Evolutionary conservation across 2,797 vertebrate genomes (phyloP).

Genomic region (Acanthurus tractus): DNA sequence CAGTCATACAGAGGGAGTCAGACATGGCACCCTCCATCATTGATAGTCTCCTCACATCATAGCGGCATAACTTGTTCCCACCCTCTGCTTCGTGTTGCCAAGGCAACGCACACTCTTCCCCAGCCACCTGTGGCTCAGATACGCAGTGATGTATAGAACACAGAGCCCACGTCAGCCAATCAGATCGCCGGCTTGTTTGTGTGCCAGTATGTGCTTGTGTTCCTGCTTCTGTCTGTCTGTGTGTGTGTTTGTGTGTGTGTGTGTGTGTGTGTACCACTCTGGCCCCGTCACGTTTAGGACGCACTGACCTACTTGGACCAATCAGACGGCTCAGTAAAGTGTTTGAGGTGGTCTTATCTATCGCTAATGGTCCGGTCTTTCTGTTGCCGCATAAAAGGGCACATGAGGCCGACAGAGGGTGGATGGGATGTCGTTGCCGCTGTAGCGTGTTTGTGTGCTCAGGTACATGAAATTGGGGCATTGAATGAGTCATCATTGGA

Average conservation of each 20-base stretch:
- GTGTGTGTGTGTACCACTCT: background rate
- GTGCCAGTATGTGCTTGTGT: background rate
- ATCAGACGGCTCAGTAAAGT: background rate
- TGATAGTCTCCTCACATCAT: conserved; percentile 65
- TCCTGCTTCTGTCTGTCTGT: too few species aligned
- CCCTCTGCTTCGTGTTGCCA: conserved; percentile 63
- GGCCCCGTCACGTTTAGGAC: conserved; percentile 18
- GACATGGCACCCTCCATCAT: conserved; percentile 46
- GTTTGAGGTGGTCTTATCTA: conserved; percentile 8
- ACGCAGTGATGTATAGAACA: conserved; percentile 41
- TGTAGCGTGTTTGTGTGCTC: conserved; percentile 11
- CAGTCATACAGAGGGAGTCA: conserved; percentile 17
- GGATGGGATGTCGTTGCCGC: conserved; percentile 33
- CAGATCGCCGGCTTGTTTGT: conserved; percentile 6
- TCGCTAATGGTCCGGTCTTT: conserved; percentile 18
- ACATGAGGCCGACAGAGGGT: conserved; percentile 10
- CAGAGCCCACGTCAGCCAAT: conserved; percentile 49
- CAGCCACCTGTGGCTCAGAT: conserved; percentile 53
- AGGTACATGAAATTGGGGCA: conserved; percentile 41
- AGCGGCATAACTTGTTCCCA: conserved; percentile 36
- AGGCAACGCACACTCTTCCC: conserved; percentile 55
- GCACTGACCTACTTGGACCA: background rate
- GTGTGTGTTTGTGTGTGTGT: too few species aligned
- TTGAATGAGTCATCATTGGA: conserved; percentile 49
- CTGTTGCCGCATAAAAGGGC: conserved; percentile 43